These are phyloP conservation scores for Ciconia boyciana DNA, from an alignment of 2,113 vertebrate species.

Conservation along the genomic window DNA sequence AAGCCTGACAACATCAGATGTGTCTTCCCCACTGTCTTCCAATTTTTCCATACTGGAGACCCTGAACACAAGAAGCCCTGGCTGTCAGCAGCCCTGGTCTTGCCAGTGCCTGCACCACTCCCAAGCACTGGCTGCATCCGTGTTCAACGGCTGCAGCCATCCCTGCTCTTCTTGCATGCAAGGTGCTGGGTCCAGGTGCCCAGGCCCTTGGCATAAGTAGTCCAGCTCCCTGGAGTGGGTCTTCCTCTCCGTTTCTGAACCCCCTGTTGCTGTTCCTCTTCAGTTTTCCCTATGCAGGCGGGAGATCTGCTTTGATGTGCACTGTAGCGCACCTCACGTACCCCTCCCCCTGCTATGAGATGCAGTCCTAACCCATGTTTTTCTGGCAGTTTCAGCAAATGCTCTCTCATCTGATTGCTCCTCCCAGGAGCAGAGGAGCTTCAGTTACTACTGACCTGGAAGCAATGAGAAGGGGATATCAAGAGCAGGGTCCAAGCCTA, in stretches of 20 bases:
- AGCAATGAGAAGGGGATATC: background rate
- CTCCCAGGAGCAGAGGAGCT: background rate
- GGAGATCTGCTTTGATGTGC: background rate
- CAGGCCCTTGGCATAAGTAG: background rate
- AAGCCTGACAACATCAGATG: background rate
- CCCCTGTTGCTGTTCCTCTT: background rate
- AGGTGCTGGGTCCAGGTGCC: background rate
- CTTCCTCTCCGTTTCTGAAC: background rate
- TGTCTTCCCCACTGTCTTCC: background rate
- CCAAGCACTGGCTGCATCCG: accelerated
- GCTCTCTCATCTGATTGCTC: background rate
- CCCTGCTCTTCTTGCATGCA: background rate
- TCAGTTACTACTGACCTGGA: background rate
- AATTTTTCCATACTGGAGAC: background rate
- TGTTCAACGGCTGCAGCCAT: background rate
- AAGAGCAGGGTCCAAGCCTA: background rate
- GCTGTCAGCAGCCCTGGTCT: background rate
- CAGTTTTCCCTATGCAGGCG: background rate
- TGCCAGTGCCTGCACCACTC: background rate
- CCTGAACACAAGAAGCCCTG: background rate
- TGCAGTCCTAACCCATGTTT: background rate
- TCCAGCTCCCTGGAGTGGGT: background rate
- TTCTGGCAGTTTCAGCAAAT: background rate
- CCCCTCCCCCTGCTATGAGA: background rate
- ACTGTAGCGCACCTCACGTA: accelerated